Conservation (phyloP, 2,113 vertebrate genomes). For the Callaeas wilsoni region DNA sequence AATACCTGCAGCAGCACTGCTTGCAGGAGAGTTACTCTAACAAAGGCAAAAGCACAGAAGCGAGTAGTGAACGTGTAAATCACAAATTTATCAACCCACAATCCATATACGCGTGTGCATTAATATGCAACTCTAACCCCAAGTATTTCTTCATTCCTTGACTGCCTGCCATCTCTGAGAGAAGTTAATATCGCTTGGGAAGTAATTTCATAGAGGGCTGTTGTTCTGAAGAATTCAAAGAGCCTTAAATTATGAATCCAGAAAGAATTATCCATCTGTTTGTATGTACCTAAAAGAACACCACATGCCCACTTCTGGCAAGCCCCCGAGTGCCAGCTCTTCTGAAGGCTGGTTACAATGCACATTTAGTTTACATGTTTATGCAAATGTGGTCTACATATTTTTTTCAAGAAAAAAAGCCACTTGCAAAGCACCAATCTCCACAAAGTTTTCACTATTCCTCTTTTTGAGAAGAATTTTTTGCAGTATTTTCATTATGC, state of each 20-base stretch:
- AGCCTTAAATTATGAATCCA: background rate
- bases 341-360: background rate
- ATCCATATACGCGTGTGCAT: rapidly evolving
- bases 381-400: background rate
- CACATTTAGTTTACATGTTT: background rate
- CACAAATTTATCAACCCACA: background rate
- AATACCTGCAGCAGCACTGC: background rate
- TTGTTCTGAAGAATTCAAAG: background rate
- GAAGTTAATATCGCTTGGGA: background rate
- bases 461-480: background rate
- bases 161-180: background rate
- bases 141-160: background rate
- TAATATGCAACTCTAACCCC: background rate
- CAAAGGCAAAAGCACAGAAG: background rate
- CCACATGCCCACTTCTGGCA: background rate
- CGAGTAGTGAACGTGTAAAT: background rate
- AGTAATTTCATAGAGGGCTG: background rate
- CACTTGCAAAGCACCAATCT: background rate
- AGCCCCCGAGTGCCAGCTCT: background rate
- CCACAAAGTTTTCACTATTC: background rate
- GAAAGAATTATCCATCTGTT: background rate
- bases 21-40: background rate
- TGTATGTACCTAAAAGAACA: background rate
- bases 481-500: background rate
- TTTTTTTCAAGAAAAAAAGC: background rate